phyloP scores from a whole-genome alignment of 2,113 vertebrate species.

The Ceyx melanurus region DNA sequence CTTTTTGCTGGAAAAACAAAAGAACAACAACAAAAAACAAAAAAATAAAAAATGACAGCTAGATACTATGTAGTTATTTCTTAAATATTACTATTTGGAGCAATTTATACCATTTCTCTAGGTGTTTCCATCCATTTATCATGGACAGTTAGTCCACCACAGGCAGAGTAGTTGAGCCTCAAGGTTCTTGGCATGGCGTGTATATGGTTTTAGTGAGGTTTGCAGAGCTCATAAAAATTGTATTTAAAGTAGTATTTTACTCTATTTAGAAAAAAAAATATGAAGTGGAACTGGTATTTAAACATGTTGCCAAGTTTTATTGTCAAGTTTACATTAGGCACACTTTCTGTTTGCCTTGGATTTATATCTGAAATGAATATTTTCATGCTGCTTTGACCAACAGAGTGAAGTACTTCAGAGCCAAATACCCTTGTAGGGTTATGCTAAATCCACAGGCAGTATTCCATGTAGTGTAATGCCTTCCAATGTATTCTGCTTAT shows the following conservation, averaged over 20 bases:
- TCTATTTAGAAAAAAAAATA: not conserved
- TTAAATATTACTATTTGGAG: not conserved
- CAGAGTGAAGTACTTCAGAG: not conserved
- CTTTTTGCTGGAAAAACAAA: not conserved
- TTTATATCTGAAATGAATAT: conserved; percentile 7
- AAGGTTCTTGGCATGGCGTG: not conserved
- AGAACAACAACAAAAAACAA: not conserved
- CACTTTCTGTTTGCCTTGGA: not conserved
- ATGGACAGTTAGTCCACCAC: not conserved
- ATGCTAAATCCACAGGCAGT: not conserved
- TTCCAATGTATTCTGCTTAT: not conserved
- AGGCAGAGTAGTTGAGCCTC: not conserved
- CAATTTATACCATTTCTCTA: not conserved
- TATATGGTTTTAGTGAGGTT: not conserved
- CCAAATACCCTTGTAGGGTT: not conserved
- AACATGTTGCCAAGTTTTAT: not conserved
- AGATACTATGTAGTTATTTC: not conserved
- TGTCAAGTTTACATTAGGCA: not conserved
- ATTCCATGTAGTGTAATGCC: not conserved
- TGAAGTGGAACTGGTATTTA: not conserved
- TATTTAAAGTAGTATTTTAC: not conserved
- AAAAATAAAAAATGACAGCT: not conserved
- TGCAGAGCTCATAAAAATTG: not conserved
- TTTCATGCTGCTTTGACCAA: not conserved
- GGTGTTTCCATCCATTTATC: not conserved